A percentile compares a stretch with the other conserved stretches of the same genome.
phyloP scores from a whole-genome alignment of 2,113 vertebrate species.

The Pygoscelis adeliae region DNA sequence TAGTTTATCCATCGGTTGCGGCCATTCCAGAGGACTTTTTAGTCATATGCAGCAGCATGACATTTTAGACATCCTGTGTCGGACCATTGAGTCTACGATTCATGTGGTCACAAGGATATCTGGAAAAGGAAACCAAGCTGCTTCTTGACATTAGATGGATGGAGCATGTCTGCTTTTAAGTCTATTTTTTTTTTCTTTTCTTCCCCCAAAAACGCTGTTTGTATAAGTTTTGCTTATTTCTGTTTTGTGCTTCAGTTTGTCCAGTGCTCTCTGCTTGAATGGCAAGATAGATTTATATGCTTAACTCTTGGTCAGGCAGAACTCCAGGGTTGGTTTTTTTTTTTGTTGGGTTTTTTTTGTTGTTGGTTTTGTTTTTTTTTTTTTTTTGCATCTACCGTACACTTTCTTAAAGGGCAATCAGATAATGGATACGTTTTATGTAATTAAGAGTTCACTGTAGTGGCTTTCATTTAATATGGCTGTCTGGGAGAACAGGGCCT shows the following conservation, averaged over 20 bases:
- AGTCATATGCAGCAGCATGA: constrained; percentile 86
- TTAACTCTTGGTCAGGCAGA: constrained; percentile 83
- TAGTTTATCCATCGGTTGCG: constrained; percentile 75
- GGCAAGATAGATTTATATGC: constrained; percentile 85
- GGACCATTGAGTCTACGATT: constrained; percentile 96
- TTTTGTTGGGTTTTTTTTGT: not conserved
- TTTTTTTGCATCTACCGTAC: constrained; percentile 84
- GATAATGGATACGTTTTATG: constrained; percentile 87
- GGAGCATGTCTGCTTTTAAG: constrained; percentile 81
- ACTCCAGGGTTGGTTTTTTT: constrained; percentile 67
- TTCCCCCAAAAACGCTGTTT: constrained; percentile 68
- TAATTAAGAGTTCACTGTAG: constrained; percentile 90
- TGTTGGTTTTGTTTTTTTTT: constrained; percentile 49
- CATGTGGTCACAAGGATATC: constrained; percentile 92
- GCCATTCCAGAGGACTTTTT: constrained; percentile 85
- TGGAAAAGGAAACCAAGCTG: constrained; percentile 84
- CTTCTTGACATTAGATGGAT: constrained; percentile 92
- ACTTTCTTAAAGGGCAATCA: constrained; percentile 91
- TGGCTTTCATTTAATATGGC: constrained; percentile 94
- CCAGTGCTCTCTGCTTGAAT: constrained; percentile 89
- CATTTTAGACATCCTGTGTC: constrained; percentile 94
- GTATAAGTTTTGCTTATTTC: constrained; percentile 83
- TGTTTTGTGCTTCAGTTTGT: constrained; percentile 87
- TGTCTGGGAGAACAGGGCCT: constrained; percentile 89
- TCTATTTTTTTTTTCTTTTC: not conserved